Conservation (phyloP, 1,140 invertebrate genomes). For the Physella acuta region DNA sequence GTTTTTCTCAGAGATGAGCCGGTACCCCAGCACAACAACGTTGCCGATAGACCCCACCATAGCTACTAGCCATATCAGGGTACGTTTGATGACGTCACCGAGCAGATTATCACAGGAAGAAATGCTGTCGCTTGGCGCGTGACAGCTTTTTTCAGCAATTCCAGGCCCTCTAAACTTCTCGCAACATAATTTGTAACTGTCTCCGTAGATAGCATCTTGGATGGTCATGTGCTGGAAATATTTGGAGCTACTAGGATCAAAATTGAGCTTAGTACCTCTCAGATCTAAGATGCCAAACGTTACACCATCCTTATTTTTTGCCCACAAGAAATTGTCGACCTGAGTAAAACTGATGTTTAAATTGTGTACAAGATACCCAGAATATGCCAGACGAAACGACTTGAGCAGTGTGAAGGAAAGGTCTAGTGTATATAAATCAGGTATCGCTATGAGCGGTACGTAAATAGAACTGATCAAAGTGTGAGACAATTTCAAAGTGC, state of each 20-base stretch:
- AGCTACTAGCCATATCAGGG: slow-evolving; percentile 41
- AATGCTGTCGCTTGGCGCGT: slow-evolving; percentile 31
- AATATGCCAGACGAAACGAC: too few species aligned
- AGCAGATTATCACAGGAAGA: too few species aligned
- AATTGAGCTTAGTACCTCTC: not conserved
- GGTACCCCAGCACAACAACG: slow-evolving; percentile 29
- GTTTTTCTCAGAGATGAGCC: slow-evolving; percentile 19
- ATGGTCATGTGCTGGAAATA: not conserved
- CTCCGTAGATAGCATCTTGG: slow-evolving; percentile 32
- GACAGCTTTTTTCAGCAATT: slow-evolving; percentile 38
- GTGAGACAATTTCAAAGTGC: too few species aligned
- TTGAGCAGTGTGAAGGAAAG: too few species aligned
- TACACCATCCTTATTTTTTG: too few species aligned
- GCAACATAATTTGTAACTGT: too few species aligned
- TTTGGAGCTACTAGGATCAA: not conserved
- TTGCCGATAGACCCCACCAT: slow-evolving; percentile 36
- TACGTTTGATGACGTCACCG: too few species aligned
- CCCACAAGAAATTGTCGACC: not conserved
- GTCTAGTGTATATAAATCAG: too few species aligned
- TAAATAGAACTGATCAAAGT: too few species aligned
- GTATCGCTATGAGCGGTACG: too few species aligned
- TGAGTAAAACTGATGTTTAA: not conserved
- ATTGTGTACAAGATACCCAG: too few species aligned
- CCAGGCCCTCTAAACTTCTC: too few species aligned
- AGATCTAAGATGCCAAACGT: not conserved